A percentile compares a stretch with the other conserved stretches of the same genome.
Conservation (phyloP, 2,888 invertebrate genomes). For the Carabus problematicus region DNA sequence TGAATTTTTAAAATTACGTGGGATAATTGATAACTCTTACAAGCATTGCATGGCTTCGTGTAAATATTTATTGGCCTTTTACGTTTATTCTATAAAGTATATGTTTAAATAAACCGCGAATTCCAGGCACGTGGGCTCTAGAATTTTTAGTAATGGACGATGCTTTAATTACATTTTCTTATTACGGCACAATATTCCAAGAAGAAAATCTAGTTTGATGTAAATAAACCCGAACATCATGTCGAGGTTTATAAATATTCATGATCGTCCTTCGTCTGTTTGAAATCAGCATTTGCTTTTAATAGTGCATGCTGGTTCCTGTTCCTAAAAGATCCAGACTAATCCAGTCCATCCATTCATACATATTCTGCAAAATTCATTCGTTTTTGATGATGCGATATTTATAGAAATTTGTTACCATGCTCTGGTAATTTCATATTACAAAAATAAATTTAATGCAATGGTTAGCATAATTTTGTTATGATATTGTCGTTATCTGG, state of each 20-base stretch:
- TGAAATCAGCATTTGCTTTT: slow-evolving; percentile 18
- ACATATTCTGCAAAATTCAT: slow-evolving; percentile 7
- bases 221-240: background rate
- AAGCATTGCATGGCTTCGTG: slow-evolving; percentile 24
- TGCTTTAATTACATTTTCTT: too few relatives aligned
- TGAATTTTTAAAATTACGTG: slow-evolving; percentile 28
- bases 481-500: slow-evolving; percentile 15
- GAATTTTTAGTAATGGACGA: too few relatives aligned
- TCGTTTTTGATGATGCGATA: background rate
- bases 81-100: slow-evolving; percentile 14
- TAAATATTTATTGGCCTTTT: slow-evolving; percentile 24
- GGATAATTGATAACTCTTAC: slow-evolving; percentile 22
- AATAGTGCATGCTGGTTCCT: slow-evolving; percentile 28
- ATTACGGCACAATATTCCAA: too few relatives aligned
- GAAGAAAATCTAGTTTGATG: too few relatives aligned
- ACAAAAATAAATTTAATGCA: slow-evolving; percentile 1
- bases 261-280: slow-evolving; percentile 23
- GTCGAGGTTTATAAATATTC: slow-evolving; percentile 24
- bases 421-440: background rate
- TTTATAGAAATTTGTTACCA: slow-evolving; percentile 19
- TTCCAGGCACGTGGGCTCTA: background rate
- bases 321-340: slow-evolving; percentile 1
- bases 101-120: slow-evolving; percentile 8
- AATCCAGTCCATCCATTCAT: background rate
- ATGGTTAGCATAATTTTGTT: slow-evolving; percentile 8